These are phyloP conservation scores for Notospermus geniculatus DNA, from an alignment of 1,140 invertebrate genomes.

Conservation along the genomic window DNA sequence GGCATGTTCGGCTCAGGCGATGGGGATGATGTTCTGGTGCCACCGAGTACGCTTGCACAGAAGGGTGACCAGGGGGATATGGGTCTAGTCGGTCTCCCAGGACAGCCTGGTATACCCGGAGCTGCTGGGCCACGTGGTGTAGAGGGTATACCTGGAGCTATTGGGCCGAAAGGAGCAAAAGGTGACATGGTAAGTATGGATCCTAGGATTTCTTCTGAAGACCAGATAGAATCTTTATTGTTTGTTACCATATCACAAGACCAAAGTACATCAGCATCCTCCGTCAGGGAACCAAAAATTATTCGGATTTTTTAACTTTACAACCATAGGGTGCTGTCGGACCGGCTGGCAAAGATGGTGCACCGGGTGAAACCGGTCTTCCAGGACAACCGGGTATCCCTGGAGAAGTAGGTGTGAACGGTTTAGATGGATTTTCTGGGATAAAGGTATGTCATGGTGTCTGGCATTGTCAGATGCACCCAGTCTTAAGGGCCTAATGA, in stretches of 20 bases:
- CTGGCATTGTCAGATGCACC: too few species aligned
- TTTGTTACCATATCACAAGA: too few species aligned
- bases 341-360: not conserved
- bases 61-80: too few species aligned
- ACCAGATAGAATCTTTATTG: too few species aligned
- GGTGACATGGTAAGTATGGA: not conserved
- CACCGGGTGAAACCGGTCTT: not conserved
- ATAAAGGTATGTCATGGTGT: not conserved
- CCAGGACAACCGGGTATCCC: not conserved
- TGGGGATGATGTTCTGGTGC: too few species aligned
- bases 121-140: not conserved
- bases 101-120: conserved; percentile 7
- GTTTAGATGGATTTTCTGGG: not conserved
- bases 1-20: too few species aligned
- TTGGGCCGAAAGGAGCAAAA: not conserved
- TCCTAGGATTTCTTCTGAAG: too few species aligned
- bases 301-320: too few species aligned
- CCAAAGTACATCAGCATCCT: too few species aligned
- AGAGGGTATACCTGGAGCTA: not conserved
- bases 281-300: too few species aligned
- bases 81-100: conserved; percentile 5
- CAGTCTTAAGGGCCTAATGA: too few species aligned
- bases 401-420: not conserved
- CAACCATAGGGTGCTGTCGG: conserved; percentile 1
- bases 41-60: too few species aligned